A percentile compares a stretch with the other conserved stretches of the same genome.
Conservation (phyloP, 2,797 vertebrate species). For the Arrhamphus sclerolepis region DNA sequence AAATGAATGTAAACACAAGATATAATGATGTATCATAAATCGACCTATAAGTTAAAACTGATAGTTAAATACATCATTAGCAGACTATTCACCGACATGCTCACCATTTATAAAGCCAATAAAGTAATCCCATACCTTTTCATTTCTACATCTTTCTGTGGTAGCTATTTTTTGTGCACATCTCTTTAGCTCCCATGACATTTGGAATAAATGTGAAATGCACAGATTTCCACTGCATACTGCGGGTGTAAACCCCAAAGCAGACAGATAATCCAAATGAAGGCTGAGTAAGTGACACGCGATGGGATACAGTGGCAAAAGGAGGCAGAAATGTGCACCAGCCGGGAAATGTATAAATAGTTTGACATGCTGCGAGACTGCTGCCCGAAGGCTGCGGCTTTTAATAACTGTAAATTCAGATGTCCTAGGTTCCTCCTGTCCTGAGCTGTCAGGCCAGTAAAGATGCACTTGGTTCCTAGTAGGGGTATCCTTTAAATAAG, state of each 20-base stretch:
- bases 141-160: conserved; percentile 40
- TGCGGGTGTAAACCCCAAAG: conserved; percentile 64
- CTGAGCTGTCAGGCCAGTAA: conserved; percentile 63
- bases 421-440: conserved; percentile 69
- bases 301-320: conserved; percentile 68
- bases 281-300: conserved; percentile 72
- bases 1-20: no score
- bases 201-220: conserved; percentile 62
- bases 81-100: no score
- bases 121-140: conserved; percentile 30
- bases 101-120: no score
- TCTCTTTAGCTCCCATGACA: conserved; percentile 49
- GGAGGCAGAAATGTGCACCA: conserved; percentile 60
- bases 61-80: no score
- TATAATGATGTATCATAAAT: no score
- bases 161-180: conserved; percentile 50
- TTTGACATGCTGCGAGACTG: conserved; percentile 66
- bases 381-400: conserved; percentile 72
- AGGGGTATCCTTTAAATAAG: conserved; percentile 80
- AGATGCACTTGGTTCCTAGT: conserved; percentile 72
- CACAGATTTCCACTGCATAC: conserved; percentile 68
- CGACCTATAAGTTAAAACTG: no score
- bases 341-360: conserved; percentile 72
- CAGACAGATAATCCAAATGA: conserved; percentile 70
- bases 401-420: conserved; percentile 79